These are phyloP conservation scores for Mnemiopsis leidyi DNA, from an alignment of 37 sponge, comb jelly and placozoan genomes.

Conservation along the genomic window DNA sequence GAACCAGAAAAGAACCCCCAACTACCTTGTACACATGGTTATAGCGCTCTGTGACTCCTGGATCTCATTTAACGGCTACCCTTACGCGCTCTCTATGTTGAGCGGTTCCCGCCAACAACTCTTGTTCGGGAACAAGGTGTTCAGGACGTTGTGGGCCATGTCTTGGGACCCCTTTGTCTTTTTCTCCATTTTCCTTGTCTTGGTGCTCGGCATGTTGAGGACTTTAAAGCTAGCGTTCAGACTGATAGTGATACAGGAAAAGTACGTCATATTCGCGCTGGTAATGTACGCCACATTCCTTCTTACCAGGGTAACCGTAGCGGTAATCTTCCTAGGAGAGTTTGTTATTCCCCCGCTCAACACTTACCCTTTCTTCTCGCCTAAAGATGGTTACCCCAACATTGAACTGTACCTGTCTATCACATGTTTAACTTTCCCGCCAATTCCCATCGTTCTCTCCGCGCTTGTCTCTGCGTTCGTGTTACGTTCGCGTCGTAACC, in stretches of 20 bases:
- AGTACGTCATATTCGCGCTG: neutral
- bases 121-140: neutral
- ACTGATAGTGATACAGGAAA: neutral
- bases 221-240: neutral
- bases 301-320: neutral
- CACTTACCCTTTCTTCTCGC: slow-evolving; percentile 9
- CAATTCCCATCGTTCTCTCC: slow-evolving; percentile 12
- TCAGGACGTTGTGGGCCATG: slow-evolving; percentile 29
- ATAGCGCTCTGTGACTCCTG: slow-evolving; percentile 48
- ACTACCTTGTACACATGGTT: slow-evolving; percentile 45
- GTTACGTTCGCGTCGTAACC: neutral
- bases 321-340: neutral
- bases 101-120: neutral
- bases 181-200: slow-evolving; percentile 7
- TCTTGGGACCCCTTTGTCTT: slow-evolving; percentile 44
- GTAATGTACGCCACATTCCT: slow-evolving; percentile 3
- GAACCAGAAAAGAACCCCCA: neutral
- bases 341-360: neutral
- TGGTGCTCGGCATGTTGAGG: neutral
- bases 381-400: neutral
- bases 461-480: slow-evolving; percentile 28
- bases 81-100: neutral
- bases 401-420: slow-evolving; percentile 13
- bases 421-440: neutral
- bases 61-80: slow-evolving; percentile 59